Conservation (phyloP, 2,888 invertebrate genomes). For the Rotaria socialis region DNA sequence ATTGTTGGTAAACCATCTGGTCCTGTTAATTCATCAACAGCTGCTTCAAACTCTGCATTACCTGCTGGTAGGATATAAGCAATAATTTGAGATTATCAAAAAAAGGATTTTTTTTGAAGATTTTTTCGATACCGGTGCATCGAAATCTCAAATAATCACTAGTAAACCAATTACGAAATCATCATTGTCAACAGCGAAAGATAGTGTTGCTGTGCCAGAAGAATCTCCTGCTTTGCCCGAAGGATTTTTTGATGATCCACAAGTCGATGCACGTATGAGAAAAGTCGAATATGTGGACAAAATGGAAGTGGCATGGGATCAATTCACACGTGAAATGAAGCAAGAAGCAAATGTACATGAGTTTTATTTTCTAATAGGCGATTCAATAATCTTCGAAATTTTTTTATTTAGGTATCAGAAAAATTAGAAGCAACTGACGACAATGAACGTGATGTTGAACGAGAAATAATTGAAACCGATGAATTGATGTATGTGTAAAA, state of each 20-base stretch:
- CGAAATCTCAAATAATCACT: background rate
- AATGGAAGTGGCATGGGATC: constrained; percentile 22
- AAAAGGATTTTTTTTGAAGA: background rate
- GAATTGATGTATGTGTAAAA: background rate
- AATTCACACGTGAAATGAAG: background rate
- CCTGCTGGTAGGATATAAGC: background rate
- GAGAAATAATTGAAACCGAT: constrained; percentile 19
- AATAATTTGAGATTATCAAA: no score
- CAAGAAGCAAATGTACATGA: constrained; percentile 9
- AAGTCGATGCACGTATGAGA: background rate
- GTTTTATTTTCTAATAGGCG: background rate
- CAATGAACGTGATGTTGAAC: background rate
- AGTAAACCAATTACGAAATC: background rate
- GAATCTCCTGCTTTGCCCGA: background rate
- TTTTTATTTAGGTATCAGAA: background rate
- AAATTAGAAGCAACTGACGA: background rate
- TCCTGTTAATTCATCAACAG: background rate
- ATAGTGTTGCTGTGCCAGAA: background rate
- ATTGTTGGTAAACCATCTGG: background rate
- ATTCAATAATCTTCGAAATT: background rate
- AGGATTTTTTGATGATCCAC: constrained; percentile 19
- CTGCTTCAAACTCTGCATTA: background rate
- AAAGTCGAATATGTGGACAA: constrained; percentile 29
- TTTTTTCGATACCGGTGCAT: background rate
- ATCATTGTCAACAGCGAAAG: background rate